These are phyloP conservation scores for Scortum barcoo DNA, from an alignment of 2,113 vertebrate genomes.

Conservation along the genomic window DNA sequence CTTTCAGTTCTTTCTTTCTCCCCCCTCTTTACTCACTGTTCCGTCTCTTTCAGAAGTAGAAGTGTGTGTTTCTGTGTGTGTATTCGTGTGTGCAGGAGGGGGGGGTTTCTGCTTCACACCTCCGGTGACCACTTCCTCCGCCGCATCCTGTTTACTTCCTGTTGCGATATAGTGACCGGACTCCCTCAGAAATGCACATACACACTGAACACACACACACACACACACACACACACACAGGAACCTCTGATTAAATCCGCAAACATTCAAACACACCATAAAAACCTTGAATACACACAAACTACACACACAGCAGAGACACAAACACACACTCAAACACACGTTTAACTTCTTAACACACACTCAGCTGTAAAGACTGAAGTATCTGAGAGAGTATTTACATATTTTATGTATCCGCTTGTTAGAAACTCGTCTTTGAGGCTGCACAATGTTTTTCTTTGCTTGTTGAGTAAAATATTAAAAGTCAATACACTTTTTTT, in stretches of 20 bases:
- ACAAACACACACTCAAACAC: neutral
- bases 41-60: neutral
- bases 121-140: constrained; percentile 61
- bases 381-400: no score
- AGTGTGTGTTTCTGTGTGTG: neutral
- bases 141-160: constrained; percentile 68
- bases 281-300: neutral
- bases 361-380: no score
- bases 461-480: neutral
- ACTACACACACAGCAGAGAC: neutral
- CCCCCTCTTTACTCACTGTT: neutral
- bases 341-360: neutral
- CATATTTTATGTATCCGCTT: neutral
- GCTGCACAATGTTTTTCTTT: neutral
- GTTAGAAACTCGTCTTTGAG: neutral
- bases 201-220: constrained; percentile 10
- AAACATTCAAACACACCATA: neutral
- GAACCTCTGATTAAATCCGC: neutral
- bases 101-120: constrained; percentile 32
- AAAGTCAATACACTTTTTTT: neutral
- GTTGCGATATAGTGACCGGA: constrained; percentile 41
- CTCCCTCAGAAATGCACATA: constrained; percentile 5
- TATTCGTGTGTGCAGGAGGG: neutral
- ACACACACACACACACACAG: constrained; percentile 24
- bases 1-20: neutral